These are phyloP conservation scores for Horisme vitalbata DNA, from an alignment of 2,888 invertebrate genomes.

Conservation along the genomic window DNA sequence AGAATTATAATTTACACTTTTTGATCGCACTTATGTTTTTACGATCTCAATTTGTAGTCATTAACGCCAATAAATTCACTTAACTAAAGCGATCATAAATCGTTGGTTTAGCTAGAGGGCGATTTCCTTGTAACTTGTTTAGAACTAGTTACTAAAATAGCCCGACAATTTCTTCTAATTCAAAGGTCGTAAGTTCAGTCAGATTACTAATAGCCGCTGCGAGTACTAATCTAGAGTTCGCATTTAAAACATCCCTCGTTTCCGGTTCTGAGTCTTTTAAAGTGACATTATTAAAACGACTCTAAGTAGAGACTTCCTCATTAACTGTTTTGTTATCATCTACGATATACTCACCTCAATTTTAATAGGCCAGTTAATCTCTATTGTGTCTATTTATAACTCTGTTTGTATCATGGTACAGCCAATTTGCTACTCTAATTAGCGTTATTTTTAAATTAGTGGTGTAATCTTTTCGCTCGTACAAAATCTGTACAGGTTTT, in stretches of 20 bases:
- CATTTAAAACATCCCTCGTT: slow-evolving; percentile 70
- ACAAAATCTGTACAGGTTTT: slow-evolving; percentile 34
- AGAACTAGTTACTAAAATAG: slow-evolving; percentile 24
- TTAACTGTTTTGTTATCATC: slow-evolving; percentile 70
- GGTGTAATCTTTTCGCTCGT: slow-evolving; percentile 25
- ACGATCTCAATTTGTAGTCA: slow-evolving; percentile 32
- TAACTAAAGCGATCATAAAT: slow-evolving; percentile 25
- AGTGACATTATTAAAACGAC: slow-evolving; percentile 74
- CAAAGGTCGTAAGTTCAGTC: slow-evolving; percentile 40
- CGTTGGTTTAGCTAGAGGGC: slow-evolving; percentile 14
- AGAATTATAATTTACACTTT: slow-evolving; percentile 19
- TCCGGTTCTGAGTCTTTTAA: slow-evolving; percentile 71
- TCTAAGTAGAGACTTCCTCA: slow-evolving; percentile 79
- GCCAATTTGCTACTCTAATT: slow-evolving; percentile 28
- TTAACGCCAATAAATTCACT: slow-evolving; percentile 31
- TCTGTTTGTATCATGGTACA: slow-evolving; percentile 32
- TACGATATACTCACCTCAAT: slow-evolving; percentile 66
- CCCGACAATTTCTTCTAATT: slow-evolving; percentile 30
- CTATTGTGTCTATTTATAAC: slow-evolving; percentile 56
- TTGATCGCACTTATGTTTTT: slow-evolving; percentile 24
- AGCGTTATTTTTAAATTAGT: slow-evolving; percentile 24
- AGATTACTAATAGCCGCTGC: slow-evolving; percentile 54
- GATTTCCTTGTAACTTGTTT: slow-evolving; percentile 11
- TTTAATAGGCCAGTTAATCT: slow-evolving; percentile 64
- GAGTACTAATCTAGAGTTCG: slow-evolving; percentile 71